A percentile compares a stretch with the other conserved stretches of the same genome.
These are phyloP conservation scores for Colius striatus DNA, from an alignment of 2,113 vertebrate species.

Conservation along the genomic window DNA sequence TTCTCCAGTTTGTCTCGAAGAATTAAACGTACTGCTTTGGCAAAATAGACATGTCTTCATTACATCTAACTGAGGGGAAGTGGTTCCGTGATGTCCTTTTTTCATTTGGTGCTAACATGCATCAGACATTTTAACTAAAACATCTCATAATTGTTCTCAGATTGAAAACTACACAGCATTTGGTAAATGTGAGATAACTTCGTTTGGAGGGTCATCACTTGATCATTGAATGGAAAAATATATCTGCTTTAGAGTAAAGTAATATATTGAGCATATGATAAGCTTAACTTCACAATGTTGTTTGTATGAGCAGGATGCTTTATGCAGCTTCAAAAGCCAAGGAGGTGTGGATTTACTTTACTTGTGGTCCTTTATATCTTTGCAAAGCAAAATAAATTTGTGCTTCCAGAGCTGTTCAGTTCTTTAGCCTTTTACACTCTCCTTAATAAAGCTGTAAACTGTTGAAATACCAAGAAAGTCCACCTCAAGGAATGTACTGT, in stretches of 20 bases:
- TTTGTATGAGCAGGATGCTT: slow-evolving; percentile 54
- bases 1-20: neutral
- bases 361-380: neutral
- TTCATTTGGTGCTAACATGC: neutral
- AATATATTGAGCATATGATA: slow-evolving; percentile 22
- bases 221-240: slow-evolving; percentile 52
- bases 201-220: slow-evolving; percentile 19
- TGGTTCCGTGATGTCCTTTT: neutral
- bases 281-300: slow-evolving; percentile 36
- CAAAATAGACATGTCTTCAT: neutral
- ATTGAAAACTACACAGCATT: neutral
- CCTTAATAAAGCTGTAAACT: neutral
- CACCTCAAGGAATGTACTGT: neutral
- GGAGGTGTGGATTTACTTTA: slow-evolving; percentile 20
- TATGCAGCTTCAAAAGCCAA: slow-evolving; percentile 34
- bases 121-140: neutral
- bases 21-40: neutral
- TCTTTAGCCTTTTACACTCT: neutral
- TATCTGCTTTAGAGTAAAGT: slow-evolving; percentile 58
- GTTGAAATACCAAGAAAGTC: neutral
- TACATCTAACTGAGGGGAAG: neutral
- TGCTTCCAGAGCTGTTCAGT: neutral
- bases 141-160: neutral
- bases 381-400: neutral
- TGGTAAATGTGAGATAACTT: neutral